Percentiles rank a stretch among this genome's conserved stretches.
These are phyloP conservation scores for Chlamydotis undulata DNA, from an alignment of 2,113 vertebrate genomes.

Conservation along the genomic window DNA sequence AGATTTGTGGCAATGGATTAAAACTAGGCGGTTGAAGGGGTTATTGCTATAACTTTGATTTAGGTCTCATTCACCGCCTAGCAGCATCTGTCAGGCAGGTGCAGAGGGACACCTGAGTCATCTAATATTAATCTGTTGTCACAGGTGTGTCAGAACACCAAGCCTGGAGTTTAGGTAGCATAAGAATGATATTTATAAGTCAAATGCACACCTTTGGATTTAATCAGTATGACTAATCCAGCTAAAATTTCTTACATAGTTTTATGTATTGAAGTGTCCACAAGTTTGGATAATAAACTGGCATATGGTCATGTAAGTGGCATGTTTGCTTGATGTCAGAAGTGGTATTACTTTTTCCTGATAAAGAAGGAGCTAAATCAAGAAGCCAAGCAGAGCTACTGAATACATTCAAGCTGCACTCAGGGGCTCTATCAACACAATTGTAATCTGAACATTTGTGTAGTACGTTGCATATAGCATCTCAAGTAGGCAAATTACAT, in stretches of 20 bases:
- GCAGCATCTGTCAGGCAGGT: not conserved
- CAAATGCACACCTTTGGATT: not conserved
- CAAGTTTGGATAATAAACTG: not conserved
- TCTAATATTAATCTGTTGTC: not conserved
- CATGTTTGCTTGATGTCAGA: not conserved
- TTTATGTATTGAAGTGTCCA: not conserved
- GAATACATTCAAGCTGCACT: not conserved
- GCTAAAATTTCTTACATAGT: not conserved
- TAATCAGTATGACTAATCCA: not conserved
- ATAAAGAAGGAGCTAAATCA: not conserved
- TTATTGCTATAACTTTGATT: not conserved
- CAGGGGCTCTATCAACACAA: not conserved
- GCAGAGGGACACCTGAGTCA: not conserved
- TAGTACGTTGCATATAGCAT: not conserved
- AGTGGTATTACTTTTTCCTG: not conserved
- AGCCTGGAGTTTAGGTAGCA: not conserved
- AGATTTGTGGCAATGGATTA: constrained; percentile 42
- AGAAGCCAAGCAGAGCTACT: not conserved
- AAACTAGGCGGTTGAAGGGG: not conserved
- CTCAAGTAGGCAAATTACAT: not conserved
- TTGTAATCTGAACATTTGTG: not conserved
- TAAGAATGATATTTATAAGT: not conserved
- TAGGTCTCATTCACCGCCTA: not conserved
- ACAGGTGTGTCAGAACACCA: not conserved
- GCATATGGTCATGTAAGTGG: not conserved